Percentiles rank a stretch among this genome's conserved stretches.
Conservation (phyloP, 92 coral and sea anemone species). For the Parazoanthus darwini region DNA sequence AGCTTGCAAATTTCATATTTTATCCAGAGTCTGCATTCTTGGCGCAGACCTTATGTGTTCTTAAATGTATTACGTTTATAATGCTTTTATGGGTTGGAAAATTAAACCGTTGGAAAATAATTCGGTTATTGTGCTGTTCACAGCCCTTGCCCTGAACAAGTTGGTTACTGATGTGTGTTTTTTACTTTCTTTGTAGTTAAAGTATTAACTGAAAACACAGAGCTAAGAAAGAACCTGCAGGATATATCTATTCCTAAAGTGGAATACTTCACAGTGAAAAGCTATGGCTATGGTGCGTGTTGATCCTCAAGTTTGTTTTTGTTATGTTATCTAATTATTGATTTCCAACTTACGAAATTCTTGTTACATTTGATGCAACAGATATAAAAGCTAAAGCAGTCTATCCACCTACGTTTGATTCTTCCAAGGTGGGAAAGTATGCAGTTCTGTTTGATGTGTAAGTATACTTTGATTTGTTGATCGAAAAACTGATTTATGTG, state of each 20-base stretch:
- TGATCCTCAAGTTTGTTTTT: background rate
- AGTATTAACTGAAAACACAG: constrained; percentile 7
- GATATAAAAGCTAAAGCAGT: constrained; percentile 39
- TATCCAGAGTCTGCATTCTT: too few species aligned
- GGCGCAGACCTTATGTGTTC: too few species aligned
- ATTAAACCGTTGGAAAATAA: background rate
- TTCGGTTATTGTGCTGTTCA: background rate
- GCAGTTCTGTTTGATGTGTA: constrained; percentile 43
- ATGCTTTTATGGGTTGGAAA: background rate
- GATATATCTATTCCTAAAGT: constrained; percentile 32
- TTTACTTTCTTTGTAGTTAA: background rate
- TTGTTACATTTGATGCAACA: background rate
- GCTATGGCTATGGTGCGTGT: constrained; percentile 32
- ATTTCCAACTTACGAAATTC: background rate
- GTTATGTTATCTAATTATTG: background rate
- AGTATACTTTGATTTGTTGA: background rate
- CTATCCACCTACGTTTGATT: constrained; percentile 30
- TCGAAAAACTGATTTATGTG: background rate
- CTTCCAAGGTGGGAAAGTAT: background rate
- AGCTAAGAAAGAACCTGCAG: constrained; percentile 29
- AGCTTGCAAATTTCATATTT: too few species aligned
- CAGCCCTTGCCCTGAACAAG: background rate
- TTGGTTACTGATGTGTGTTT: background rate
- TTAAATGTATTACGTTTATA: background rate
- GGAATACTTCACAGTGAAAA: constrained; percentile 37